A percentile compares a stretch with the other conserved stretches of the same genome.
These are phyloP conservation scores for Lacerta agilis DNA, from an alignment of 2,797 vertebrate species.

Conservation along the genomic window DNA sequence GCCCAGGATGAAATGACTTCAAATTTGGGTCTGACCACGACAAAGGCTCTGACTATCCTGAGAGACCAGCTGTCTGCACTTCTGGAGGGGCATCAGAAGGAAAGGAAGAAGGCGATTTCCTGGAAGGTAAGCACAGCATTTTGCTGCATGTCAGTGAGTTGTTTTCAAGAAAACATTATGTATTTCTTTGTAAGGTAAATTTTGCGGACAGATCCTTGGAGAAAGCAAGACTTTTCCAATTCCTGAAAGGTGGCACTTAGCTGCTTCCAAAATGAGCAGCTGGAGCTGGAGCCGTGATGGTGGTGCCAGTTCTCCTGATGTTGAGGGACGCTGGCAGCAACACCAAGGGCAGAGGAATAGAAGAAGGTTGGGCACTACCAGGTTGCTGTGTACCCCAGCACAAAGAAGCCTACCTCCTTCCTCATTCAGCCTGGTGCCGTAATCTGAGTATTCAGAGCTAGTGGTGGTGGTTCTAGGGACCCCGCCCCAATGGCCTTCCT, in stretches of 20 bases:
- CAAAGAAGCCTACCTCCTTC: neutral
- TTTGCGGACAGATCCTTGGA: neutral
- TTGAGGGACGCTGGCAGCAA: neutral
- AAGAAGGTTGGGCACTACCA: neutral
- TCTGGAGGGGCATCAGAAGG: constrained; percentile 88
- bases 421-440: neutral
- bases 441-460: neutral
- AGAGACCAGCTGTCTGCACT: constrained; percentile 89
- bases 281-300: neutral
- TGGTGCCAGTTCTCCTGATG: neutral
- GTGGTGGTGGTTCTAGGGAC: neutral
- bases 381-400: neutral
- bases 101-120: constrained; percentile 75
- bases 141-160: neutral
- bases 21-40: constrained; percentile 90
- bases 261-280: neutral
- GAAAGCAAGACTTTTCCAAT: neutral
- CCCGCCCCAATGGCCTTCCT: neutral
- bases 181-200: neutral
- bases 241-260: neutral
- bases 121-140: constrained; percentile 80
- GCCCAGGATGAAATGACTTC: constrained; percentile 84
- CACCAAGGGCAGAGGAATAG: neutral
- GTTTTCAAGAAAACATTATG: neutral
- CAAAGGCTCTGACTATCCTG: constrained; percentile 89